Evolutionary conservation across 2,888 invertebrate genomes (phyloP), one percentile per base, ranked within the genome.

Genomic region (Xylota sylvarum): DNA sequence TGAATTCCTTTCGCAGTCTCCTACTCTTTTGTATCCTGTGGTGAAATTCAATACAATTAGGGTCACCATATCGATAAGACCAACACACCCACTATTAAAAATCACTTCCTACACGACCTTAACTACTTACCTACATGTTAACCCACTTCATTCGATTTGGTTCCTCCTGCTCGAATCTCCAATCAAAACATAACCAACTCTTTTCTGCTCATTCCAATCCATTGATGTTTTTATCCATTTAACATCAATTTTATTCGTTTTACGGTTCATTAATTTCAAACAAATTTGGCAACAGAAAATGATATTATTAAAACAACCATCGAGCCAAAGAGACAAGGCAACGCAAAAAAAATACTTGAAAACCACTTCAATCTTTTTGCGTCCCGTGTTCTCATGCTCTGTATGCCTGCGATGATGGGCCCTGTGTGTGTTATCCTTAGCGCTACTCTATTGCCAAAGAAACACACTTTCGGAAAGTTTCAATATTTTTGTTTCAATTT

Each of bases 401-500:
- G 69, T 9, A 10, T 32, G 27, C 7, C 32, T 10, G 46, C 30
- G 6, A 27, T 52, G 14, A n/a, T 14, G 10, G 35, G 23, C 30
- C 32, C 32, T 70, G 17, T 69, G 17, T 69, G 19, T 30, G 77
- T 40, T 70, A 64, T 82, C 48, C 62, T 58, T n/a, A 23, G 52
- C 32, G 48, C 37, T 17, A 58, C 27, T 23, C 37, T 46, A 67
- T 69, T 79, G 65, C 35, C 37, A 56, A 56, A 48, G 9, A 14
- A 70, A 80, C 62, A 70, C 12, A 74, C 56, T 78, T 79, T 62
- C 23, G 69, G 50, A 82, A 81, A 86, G 77, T 86, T 86, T 86
- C 72, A 77, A 86, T 81, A 81, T 82, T 86, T 86, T 86, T 67
- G 70, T 82, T 86, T 82, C 82, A 81, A 86, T 86, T 86, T 86